phyloP scores from a whole-genome alignment of 2,797 vertebrate genomes.

The Syngnathus rostellatus region DNA sequence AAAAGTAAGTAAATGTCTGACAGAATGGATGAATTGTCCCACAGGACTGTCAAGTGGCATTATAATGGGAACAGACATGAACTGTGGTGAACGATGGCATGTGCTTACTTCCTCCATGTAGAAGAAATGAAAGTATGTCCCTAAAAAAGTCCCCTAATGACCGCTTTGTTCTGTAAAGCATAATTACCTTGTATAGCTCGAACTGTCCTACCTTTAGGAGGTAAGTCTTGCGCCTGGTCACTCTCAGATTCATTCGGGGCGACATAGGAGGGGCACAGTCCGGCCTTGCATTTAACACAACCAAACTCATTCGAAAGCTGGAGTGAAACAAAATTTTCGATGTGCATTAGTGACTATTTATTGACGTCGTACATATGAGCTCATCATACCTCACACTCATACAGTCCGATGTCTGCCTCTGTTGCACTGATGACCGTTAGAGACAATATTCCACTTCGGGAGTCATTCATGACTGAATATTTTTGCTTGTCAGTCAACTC shows the following conservation, averaged over 20 bases:
- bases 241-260: constrained; percentile 58
- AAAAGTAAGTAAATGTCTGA: constrained; percentile 19
- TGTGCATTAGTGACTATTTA: not conserved
- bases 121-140: not conserved
- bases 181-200: constrained; percentile 35
- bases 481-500: constrained; percentile 72
- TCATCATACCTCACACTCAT: constrained; percentile 85
- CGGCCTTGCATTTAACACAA: constrained; percentile 75
- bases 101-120: constrained; percentile 42
- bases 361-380: not conserved
- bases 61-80: constrained; percentile 26
- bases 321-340: constrained; percentile 11
- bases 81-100: constrained; percentile 34
- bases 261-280: constrained; percentile 72
- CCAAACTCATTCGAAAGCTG: constrained; percentile 85
- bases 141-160: constrained; percentile 10
- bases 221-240: constrained; percentile 70
- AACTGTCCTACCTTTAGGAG: constrained; percentile 81
- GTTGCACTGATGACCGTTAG: constrained; percentile 75
- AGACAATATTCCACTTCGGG: constrained; percentile 75
- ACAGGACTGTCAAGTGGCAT: constrained; percentile 26
- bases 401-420: constrained; percentile 80
- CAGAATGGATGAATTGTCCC: constrained; percentile 34
- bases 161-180: constrained; percentile 1
- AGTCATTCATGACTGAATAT: constrained; percentile 73